Evolutionary conservation across 1,140 invertebrate species (phyloP), one percentile per base, ranked within the genome.

Genomic region (Polypedilum vanderplanki): DNA sequence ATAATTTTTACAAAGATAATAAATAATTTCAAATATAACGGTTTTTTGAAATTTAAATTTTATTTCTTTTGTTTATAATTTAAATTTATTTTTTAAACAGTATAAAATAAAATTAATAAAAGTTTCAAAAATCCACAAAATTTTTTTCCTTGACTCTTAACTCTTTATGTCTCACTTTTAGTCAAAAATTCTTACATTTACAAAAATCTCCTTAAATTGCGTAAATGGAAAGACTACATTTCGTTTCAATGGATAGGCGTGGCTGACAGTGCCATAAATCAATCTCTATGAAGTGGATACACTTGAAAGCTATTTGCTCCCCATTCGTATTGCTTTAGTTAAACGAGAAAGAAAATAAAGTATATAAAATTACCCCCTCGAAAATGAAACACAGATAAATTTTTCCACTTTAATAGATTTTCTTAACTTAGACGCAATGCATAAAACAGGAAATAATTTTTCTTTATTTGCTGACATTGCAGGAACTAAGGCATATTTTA

Each of bases 211-310:
- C 24, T 33, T 33, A 57, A 57, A 57, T 57, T 57, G 46, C 46
- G 46, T 57, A 57, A 57, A 57, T 57, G n/a, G 46, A 57, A 57
- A 57, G 46, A 33, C 24, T 57, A 57, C 46, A 57, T 57, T 57
- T 57, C 46, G 46, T 57, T 57, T 46, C n/a, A n/a, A 57, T 57
- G 4, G 12, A 57, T 10, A 70, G 65, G 65, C 65, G 65, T 70
- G 65, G 17, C 65, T 70, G 17, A 33, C 24, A 70, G 65, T 18
- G 20, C 65, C 65, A 70, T 70, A 70, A 70, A 70, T 70, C 65
- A 70, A 70, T 70, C 65, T 18, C 17, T 70, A 10, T 20, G 20
- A 70, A 70, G 65, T 70, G 65, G 17, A 70, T 70, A 18, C 65
- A 70, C 65, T 70, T 22, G 20, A 70, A 70, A 22, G 17, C 17